Evolutionary conservation across 30 jellyfish, hydroid and myxozoan species (phyloP).

Genomic region (Cassiopea xamachana): DNA sequence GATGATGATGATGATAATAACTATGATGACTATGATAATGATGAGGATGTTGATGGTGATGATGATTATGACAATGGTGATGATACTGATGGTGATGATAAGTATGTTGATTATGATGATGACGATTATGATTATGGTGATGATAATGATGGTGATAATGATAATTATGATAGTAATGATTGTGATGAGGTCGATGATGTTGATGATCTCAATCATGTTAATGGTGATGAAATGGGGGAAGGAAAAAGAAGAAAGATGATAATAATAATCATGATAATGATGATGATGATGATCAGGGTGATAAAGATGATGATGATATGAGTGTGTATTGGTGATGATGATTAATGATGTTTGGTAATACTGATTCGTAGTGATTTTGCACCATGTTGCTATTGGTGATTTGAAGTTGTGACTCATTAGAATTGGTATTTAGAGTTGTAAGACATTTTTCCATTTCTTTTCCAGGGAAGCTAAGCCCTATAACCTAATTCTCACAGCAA

Average conservation of each 20-base stretch:
- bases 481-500: slow-evolving; percentile 64
- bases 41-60: not conserved
- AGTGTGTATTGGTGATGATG: too few relatives aligned
- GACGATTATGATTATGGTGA: not conserved
- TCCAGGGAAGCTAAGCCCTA: slow-evolving; percentile 31
- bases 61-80: not conserved
- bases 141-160: not conserved
- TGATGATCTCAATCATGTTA: not conserved
- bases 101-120: not conserved
- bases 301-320: not conserved
- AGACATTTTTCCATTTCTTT: not conserved
- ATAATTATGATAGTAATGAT: not conserved
- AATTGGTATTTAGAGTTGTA: not conserved
- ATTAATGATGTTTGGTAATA: too few relatives aligned
- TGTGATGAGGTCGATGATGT: not conserved
- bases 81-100: not conserved
- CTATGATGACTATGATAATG: not conserved
- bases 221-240: not conserved
- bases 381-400: too few relatives aligned
- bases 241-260: not conserved
- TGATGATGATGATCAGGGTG: not conserved
- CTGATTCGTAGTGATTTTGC: too few relatives aligned
- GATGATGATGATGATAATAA: not conserved
- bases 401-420: too few relatives aligned
- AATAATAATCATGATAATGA: not conserved